Evolutionary conservation across 2,113 vertebrate genomes (phyloP).

Genomic region (Cavia porcellus): DNA sequence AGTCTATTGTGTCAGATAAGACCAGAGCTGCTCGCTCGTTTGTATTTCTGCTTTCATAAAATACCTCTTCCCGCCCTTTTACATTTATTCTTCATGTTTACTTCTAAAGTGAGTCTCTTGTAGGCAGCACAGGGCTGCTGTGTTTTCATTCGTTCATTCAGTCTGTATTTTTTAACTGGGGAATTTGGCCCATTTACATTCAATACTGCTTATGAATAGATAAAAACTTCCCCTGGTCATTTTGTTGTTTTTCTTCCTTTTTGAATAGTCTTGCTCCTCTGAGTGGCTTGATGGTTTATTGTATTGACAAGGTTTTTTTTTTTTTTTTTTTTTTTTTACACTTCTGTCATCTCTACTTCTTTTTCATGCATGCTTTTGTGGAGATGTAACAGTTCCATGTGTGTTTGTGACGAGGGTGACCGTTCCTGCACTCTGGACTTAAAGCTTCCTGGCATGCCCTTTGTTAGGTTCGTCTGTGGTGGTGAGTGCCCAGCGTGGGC

Average conservation of each 20-base stretch:
- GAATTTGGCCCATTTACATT: background rate
- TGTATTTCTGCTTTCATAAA: background rate
- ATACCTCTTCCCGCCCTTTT: background rate
- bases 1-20: background rate
- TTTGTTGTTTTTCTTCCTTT: background rate
- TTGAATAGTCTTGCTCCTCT: background rate
- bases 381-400: background rate
- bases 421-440: background rate
- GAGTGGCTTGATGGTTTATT: background rate
- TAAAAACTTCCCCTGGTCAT: background rate
- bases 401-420: background rate
- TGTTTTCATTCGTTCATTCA: background rate
- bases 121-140: background rate
- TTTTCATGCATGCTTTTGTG: background rate
- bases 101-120: background rate
- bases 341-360: background rate
- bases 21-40: background rate
- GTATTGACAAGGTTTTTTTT: background rate
- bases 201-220: background rate
- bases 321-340: background rate
- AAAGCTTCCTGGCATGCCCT: too few species aligned
- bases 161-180: background rate
- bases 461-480: too few species aligned
- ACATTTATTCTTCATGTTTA: background rate
- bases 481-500: background rate